Conservation (phyloP, 2,888 invertebrate species). For the Dolichomitus sp. region DNA sequence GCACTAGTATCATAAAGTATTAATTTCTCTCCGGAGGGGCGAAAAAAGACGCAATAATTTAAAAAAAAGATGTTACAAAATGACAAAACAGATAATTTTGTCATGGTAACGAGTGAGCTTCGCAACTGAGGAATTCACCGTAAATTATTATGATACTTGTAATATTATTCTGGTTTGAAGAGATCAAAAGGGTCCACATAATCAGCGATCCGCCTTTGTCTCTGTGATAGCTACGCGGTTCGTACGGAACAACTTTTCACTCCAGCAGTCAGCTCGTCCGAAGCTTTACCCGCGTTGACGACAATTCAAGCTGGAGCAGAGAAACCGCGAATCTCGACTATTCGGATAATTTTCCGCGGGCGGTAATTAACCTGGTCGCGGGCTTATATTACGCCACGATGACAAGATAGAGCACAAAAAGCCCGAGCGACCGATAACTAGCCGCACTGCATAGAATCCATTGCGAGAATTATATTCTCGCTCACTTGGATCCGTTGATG, state of each 20-base stretch:
- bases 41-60: no score
- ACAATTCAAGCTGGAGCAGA: constrained; percentile 32
- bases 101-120: neutral
- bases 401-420: constrained; percentile 45
- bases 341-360: constrained; percentile 48
- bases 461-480: neutral
- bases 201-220: constrained; percentile 33
- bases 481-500: neutral
- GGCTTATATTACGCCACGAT: constrained; percentile 14
- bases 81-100: neutral
- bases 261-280: constrained; percentile 14
- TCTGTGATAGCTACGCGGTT: constrained; percentile 15
- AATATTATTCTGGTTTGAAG: constrained; percentile 4
- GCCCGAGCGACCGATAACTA: constrained; percentile 57
- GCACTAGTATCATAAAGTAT: no score
- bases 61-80: neutral
- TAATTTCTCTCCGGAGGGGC: no score
- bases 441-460: constrained; percentile 37
- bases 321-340: constrained; percentile 30
- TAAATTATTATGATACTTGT: constrained; percentile 3
- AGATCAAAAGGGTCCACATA: constrained; percentile 14
- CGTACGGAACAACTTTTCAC: constrained; percentile 33
- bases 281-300: constrained; percentile 35
- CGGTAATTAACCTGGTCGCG: constrained; percentile 54
- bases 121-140: neutral